A percentile compares a stretch with the other conserved stretches of the same genome.
phyloP scores from a whole-genome alignment of 2,888 invertebrate species.

The Drosophila putrida region DNA sequence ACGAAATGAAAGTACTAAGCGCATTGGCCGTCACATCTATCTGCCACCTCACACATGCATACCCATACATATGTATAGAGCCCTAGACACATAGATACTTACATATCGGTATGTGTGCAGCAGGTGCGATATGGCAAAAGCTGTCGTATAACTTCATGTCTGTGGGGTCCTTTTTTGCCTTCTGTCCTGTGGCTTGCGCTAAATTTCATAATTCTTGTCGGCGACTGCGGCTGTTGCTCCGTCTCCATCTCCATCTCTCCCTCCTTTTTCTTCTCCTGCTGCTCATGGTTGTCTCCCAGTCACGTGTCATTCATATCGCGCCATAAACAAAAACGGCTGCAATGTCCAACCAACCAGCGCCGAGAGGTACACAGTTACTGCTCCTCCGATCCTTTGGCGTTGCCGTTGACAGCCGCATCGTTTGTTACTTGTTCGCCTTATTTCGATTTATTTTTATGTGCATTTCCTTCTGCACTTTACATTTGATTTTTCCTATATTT shows the following conservation, averaged over 20 bases:
- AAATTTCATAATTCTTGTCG: constrained; percentile 77
- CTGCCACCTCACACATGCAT: constrained; percentile 3
- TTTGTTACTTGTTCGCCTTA: constrained; percentile 64
- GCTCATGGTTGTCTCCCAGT: constrained; percentile 59
- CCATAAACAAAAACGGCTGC: constrained; percentile 68
- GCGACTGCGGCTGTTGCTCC: constrained; percentile 16
- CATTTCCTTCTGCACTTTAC: constrained; percentile 56
- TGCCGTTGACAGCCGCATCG: constrained; percentile 68
- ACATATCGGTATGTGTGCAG: constrained; percentile 51
- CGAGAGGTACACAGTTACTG: neutral
- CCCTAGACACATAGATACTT: neutral
- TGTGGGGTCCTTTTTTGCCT: constrained; percentile 18
- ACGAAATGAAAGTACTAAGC: constrained; percentile 77
- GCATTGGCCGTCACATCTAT: constrained; percentile 69
- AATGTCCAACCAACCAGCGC: constrained; percentile 26
- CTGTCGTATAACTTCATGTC: constrained; percentile 52
- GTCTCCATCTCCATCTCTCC: neutral
- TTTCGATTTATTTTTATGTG: constrained; percentile 79
- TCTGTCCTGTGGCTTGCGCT: constrained; percentile 69
- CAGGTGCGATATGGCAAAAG: constrained; percentile 75
- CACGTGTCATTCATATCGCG: constrained; percentile 78
- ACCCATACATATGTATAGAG: neutral
- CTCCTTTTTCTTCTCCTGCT: constrained; percentile 18
- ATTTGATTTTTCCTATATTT: constrained; percentile 29
- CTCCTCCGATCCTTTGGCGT: constrained; percentile 9